These are phyloP conservation scores for Leptodactylus fallax DNA, from an alignment of 2,797 vertebrate genomes.

Conservation along the genomic window DNA sequence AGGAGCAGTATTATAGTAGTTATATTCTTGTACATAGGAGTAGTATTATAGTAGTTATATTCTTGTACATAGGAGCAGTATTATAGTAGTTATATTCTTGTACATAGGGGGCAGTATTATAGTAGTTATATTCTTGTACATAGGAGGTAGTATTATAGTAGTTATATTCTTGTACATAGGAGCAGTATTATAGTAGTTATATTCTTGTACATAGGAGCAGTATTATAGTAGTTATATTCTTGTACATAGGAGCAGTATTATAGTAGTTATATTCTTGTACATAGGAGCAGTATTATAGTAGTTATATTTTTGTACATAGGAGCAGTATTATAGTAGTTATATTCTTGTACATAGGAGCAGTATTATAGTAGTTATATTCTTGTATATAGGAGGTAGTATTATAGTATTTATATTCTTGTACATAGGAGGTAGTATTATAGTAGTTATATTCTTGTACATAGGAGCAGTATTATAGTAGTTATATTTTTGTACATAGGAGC, in stretches of 20 bases:
- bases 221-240: constrained; percentile 15
- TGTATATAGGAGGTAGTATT: constrained; percentile 4
- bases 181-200: constrained; percentile 1
- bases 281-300: constrained; percentile 1
- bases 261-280: constrained; percentile 5
- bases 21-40: neutral
- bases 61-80: neutral
- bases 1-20: neutral
- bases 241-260: constrained; percentile 9
- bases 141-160: constrained; percentile 11
- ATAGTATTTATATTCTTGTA: constrained; percentile 12
- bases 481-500: neutral
- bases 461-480: neutral
- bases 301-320: neutral
- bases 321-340: neutral
- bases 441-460: neutral
- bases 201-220: constrained; percentile 9
- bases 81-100: constrained; percentile 6
- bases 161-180: neutral
- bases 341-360: neutral
- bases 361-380: constrained; percentile 13
- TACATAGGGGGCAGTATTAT: neutral
- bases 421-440: neutral
- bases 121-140: constrained; percentile 13
- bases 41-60: constrained; percentile 7